These are phyloP conservation scores for Rhinoptilus africanus DNA, from an alignment of 2,113 vertebrate species.

Conservation along the genomic window DNA sequence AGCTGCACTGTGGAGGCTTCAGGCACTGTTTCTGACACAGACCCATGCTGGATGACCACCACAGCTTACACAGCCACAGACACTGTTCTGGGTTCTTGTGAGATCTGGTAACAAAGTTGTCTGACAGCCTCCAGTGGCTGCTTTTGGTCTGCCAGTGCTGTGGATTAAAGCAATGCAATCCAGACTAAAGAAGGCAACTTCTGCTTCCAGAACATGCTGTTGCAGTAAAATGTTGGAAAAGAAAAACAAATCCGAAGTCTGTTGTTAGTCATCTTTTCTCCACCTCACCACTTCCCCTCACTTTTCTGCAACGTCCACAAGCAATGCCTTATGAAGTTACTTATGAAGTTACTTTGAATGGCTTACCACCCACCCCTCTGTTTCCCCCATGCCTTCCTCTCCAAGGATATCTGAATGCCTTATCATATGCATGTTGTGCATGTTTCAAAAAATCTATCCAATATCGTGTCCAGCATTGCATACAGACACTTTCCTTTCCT, in stretches of 20 bases:
- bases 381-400: neutral
- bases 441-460: neutral
- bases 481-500: neutral
- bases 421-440: neutral
- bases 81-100: neutral
- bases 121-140: accelerated
- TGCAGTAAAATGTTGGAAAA: neutral
- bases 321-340: neutral
- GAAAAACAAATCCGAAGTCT: neutral
- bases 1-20: accelerated
- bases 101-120: neutral
- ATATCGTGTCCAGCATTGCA: neutral
- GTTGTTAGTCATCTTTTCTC: neutral
- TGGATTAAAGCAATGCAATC: neutral
- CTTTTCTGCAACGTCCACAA: neutral
- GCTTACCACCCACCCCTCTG: neutral
- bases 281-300: neutral
- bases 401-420: neutral
- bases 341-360: neutral
- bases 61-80: neutral
- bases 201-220: neutral
- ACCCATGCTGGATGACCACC: neutral
- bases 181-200: neutral
- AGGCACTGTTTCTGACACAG: neutral
- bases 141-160: neutral